Base-by-base conservation (phyloP, 2,888 invertebrate species). In the Xylocampa areola region DNA sequence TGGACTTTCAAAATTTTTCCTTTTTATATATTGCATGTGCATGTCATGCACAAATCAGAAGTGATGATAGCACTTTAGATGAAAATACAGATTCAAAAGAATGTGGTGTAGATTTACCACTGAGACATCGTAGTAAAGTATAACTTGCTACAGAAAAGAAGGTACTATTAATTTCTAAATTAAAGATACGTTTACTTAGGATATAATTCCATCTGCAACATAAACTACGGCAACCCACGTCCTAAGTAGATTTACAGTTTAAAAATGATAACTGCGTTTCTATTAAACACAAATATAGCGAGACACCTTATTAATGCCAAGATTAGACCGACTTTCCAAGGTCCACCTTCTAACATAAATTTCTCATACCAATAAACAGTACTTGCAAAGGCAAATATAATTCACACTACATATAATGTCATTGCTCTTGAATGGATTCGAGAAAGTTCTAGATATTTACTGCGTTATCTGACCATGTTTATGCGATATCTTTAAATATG, bases 311-410 rank as follows among this genome's bases (percentile, higher is more conserved):
- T 68, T 64, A 57, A 55, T 49, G 16, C 21, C 25, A 32, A 23
- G 33, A 45, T 51, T 40, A 48, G 37, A 47, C 55, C 35, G 33
- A 66, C 69, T 72, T 72, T 72, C 72, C 57, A 69, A 62, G 63
- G 48, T 45, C 51, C 23, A 45, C 39, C 8, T 41, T 14, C 32
- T n/a, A 14, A 17, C 41, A 36, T 63, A 62, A 33, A 50, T 57
- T 68, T 71, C 62, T 59, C 62, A 41, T 50, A 60, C 59, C 32
- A 55, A 62, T 68, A 66, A 52, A 68, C 52, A 54, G 19, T 47
- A 14, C 53, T 16, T 23, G 51, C 45, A 36, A 41, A 41, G 23
- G 50, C 58, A 40, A 58, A 53, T 59, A 67, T 67, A 67, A 63
- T 68, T 68, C 52, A 53, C 52, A 63, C 58, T 58, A 29, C n/a